phyloP scores from a whole-genome alignment of 1,140 invertebrate genomes.

The Plodia interpunctella region DNA sequence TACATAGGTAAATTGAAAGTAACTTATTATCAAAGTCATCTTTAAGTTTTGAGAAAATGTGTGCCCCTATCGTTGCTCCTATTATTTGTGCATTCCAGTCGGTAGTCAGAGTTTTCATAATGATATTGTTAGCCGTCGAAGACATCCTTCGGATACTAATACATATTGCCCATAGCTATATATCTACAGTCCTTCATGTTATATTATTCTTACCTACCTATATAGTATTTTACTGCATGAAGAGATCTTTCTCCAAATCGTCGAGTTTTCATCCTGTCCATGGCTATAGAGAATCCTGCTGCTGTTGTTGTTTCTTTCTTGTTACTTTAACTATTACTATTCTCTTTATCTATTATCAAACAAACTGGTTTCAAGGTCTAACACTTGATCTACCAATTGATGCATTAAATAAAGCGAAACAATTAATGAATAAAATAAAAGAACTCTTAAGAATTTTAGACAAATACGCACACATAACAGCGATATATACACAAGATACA shows the following conservation, averaged over 20 bases:
- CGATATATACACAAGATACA: neutral
- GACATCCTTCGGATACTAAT: conserved; percentile 31
- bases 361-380: conserved; percentile 20
- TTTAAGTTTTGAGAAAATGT: conserved; percentile 1
- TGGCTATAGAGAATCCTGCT: conserved; percentile 18
- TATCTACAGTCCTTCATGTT: conserved; percentile 26
- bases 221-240: conserved; percentile 23
- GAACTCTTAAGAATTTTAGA: neutral
- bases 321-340: conserved; percentile 15
- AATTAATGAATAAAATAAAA: neutral
- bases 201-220: conserved; percentile 30
- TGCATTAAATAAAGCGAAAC: neutral
- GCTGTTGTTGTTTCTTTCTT: conserved; percentile 16
- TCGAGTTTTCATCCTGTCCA: conserved; percentile 13
- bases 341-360: conserved; percentile 19
- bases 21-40: too few relatives aligned
- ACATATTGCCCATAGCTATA: conserved; percentile 25
- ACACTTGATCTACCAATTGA: neutral
- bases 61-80: conserved; percentile 19
- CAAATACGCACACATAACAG: neutral
- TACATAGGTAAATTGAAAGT: too few relatives aligned
- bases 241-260: conserved; percentile 19
- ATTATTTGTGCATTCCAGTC: conserved; percentile 27
- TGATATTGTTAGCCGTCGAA: conserved; percentile 30
- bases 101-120: conserved; percentile 25